phyloP scores from a whole-genome alignment of 2,888 invertebrate species.

The Himalopsyche japonica region DNA sequence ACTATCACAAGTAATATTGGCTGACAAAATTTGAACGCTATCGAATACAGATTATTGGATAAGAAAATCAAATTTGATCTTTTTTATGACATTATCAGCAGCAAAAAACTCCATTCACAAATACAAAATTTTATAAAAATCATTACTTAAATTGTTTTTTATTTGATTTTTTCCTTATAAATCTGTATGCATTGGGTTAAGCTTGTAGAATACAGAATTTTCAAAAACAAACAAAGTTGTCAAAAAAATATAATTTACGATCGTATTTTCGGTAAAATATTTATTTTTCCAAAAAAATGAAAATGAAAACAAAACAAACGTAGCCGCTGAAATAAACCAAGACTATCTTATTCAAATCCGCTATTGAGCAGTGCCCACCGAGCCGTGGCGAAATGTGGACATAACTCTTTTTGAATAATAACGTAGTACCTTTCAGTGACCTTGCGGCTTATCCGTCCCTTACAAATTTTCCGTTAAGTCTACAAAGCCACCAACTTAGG shows the following conservation, averaged over 20 bases:
- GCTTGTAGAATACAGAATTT: not conserved
- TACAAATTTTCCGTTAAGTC: not conserved
- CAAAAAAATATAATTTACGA: not conserved
- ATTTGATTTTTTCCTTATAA: not conserved
- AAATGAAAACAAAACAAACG: not conserved
- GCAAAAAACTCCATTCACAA: too few species aligned
- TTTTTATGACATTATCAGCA: too few species aligned
- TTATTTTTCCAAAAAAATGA: not conserved
- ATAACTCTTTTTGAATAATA: conserved; percentile 1
- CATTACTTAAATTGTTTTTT: too few species aligned
- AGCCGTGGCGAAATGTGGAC: not conserved
- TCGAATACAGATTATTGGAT: too few species aligned
- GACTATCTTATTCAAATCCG: not conserved
- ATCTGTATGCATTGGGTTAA: not conserved
- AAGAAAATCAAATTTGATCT: too few species aligned
- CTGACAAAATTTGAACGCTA: too few species aligned
- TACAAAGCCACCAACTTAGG: not conserved
- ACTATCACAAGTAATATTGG: too few species aligned
- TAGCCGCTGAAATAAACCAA: not conserved
- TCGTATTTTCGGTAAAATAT: not conserved
- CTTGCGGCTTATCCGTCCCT: not conserved
- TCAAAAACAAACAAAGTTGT: not conserved
- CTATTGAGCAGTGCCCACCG: not conserved
- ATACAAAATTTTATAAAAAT: too few species aligned
- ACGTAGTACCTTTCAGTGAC: not conserved